Evolutionary conservation across 2,888 invertebrate species (phyloP), one percentile per base, ranked within the genome.

Genomic region (Arge pagana): DNA sequence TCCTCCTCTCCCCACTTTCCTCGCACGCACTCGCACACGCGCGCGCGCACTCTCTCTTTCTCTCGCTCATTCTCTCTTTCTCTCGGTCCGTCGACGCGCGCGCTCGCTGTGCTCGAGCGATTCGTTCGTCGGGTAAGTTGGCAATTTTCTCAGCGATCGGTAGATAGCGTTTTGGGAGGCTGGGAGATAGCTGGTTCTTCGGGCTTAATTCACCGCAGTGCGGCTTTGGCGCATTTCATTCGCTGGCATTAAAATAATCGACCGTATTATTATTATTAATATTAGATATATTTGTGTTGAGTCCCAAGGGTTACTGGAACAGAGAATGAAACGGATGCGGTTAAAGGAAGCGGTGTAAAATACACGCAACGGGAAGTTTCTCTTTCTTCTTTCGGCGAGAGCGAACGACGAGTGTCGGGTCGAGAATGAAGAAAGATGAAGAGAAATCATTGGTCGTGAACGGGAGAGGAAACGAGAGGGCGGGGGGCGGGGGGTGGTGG

Each of bases 271-370:
- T 70, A 72, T 71, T 68, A 71, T 72, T 74, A 74, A 72, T 74
- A 72, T 73, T 73, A 74, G 72, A 74, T 76, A 73, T 72, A 74
- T 72, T 64, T 73, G 54, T 60, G 68, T 68, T 72, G 69, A 63
- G 63, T 70, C 72, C 74, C 72, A 67, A 67, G 72, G 72, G 65
- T 75, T 73, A 75, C 74, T 74, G 74, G 48, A 74, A 76, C 75
- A 76, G 49, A 74, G 58, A 64, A 65, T 53, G 41, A 61, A 51
- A 41, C 15, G 13, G 33, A 15, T 13, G 36, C n/a, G n/a, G n/a
- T n/a, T n/a, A n/a, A n/a, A n/a, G n/a, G n/a, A n/a, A n/a, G n/a
- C n/a, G n/a, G n/a, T n/a, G n/a, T n/a, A 26, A 35, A 2, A 24
- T 13, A 13, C 23, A 28, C 13, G 6, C 19, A 13, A 13, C 35